Base-by-base conservation (phyloP, 2,888 invertebrate species). In the Cordilura impudica region DNA sequence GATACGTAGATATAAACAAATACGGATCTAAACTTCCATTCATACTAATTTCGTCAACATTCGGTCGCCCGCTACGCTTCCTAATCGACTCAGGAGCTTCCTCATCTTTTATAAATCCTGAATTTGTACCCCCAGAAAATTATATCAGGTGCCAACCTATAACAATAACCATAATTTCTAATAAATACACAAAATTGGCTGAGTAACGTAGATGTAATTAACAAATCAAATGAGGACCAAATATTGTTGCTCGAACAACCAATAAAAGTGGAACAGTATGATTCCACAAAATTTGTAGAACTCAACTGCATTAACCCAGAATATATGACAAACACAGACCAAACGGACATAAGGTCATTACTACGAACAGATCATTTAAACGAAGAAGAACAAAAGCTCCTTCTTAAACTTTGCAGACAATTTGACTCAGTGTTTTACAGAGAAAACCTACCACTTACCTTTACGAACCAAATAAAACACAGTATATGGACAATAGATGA, bases 391-490 rank as follows among this genome's bases (percentile, higher is more conserved):
- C 31, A 10, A 23, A 35, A 39, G 35, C 6, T n/a, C 10, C 43
- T 58, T n/a, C 12, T 18, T 7, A 39, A 35, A 19, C 7, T 19
- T 16, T 23, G 18, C 65, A 5, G 39, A 51, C 10, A n/a, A 53
- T 6, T 65, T 51, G 53, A 18, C 66, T 1, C 10, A 61, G 14
- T 66, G 61, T 49, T 78, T 72, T 56, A 14, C 78, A 29, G 14
- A 23, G 23, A 26, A 49, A 12, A 26, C 26, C 4, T 31, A 18
- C 29, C 10, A 16, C 54, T 31, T 31, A 23, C 54, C 10, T 54
- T 54, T 31, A 54, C 54, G 26, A 54, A 54, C 31, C 54, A 18
- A 31, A 18, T 54, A 23, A 29, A 54, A 54, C 54, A 54, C 31
- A 54, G 29, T 14, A 54, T 54, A 31, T 31, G 18, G 19, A 54